These are phyloP conservation scores for Zaprionus taronus DNA, from an alignment of 1,140 invertebrate genomes.

Conservation along the genomic window DNA sequence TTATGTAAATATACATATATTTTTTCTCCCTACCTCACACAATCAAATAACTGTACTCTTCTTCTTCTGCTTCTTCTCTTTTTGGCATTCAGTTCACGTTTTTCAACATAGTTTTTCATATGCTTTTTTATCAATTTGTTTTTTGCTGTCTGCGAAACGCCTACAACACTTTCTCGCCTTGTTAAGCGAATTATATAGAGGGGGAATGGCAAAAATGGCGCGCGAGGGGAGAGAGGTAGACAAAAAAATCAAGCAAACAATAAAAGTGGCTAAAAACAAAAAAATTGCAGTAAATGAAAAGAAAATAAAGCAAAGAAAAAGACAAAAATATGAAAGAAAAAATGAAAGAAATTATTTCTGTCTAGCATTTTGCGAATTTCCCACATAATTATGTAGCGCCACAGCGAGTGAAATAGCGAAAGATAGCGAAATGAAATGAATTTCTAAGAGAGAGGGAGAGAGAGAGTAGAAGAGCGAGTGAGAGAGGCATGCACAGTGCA, in stretches of 20 bases:
- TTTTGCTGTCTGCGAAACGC: constrained; percentile 54
- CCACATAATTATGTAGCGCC: constrained; percentile 79
- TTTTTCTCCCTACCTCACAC: neutral
- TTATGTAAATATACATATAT: neutral
- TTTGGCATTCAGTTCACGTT: constrained; percentile 13
- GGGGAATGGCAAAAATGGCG: neutral
- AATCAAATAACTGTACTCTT: constrained; percentile 22
- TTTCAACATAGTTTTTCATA: constrained; percentile 10
- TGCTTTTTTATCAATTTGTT: constrained; percentile 39
- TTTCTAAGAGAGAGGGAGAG: constrained; percentile 7
- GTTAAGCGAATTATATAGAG: constrained; percentile 54
- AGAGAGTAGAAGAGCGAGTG: constrained; percentile 12
- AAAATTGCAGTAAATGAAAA: constrained; percentile 51
- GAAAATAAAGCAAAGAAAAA: constrained; percentile 29
- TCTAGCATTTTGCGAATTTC: constrained; percentile 79
- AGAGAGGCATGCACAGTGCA: constrained; percentile 14
- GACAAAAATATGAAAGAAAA: constrained; percentile 25
- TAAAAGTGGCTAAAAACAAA: constrained; percentile 30
- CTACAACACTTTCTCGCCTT: constrained; percentile 80
- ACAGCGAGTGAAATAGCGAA: constrained; percentile 13
- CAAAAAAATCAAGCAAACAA: constrained; percentile 7
- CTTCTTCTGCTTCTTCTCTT: neutral
- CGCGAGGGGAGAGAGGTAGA: neutral
- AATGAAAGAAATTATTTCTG: constrained; percentile 63
- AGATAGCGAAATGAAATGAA: constrained; percentile 23